Evolutionary conservation across 2,113 vertebrate species (phyloP), one percentile per base, ranked within the genome.

Genomic region (Tragelaphus buxtoni): DNA sequence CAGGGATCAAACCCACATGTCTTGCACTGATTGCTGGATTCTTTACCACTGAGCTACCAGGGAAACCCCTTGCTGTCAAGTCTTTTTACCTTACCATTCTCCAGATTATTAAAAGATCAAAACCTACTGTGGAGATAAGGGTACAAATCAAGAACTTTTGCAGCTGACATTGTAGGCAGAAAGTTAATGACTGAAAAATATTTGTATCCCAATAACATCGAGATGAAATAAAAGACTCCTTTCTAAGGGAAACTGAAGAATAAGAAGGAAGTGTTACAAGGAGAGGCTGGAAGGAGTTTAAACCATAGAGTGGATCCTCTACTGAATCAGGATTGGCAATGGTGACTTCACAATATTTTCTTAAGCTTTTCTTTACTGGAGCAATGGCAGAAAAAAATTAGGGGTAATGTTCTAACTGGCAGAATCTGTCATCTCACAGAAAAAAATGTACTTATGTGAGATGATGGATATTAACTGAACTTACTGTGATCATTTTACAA

Each of bases 391-490:
- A 65, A 81, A 96, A 93, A 90, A 89, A 39, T 30, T 14, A 53
- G 18, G n/a, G 9, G 7, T 3, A 26, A 47, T 32, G 9, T 47
- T 65, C 13, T 69, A 79, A 96, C n/a, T 63, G 85, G 35, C 28
- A 91, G 72, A 97, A 91, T 95, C 79, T 95, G 32, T 63, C 58
- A 74, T 55, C 22, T 91, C 65, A 85, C 69, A 93, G 76, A 3
- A 53, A 47, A 79, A 60, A 83, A 63, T 76, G 28, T 35, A 47
- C n/a, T 39, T 26, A 42, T 13, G 30, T 47, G 35, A 60, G 13
- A n/a, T 5, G 6, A 14, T n/a, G 39, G 42, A 6, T 35, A 18
- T 28, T 56, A 42, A 58, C 51, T 47, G 82, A 26, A 32, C 14
- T 83, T 83, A 26, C 3, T 32, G 12, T 65, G 26, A 65, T 28